These are phyloP conservation scores for Argyresthia goedartella DNA, from an alignment of 2,888 invertebrate species.

Conservation along the genomic window DNA sequence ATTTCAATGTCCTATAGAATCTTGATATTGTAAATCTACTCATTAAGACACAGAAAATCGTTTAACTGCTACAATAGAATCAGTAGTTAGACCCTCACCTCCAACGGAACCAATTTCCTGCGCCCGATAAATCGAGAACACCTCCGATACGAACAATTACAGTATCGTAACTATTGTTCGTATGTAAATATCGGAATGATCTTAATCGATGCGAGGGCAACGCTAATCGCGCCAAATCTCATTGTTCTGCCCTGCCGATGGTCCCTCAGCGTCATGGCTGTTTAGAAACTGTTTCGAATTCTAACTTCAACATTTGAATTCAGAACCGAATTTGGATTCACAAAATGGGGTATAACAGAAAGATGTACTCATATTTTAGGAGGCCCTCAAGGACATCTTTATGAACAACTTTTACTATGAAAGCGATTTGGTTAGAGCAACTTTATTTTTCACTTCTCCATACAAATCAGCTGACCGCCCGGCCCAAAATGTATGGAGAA, in stretches of 20 bases:
- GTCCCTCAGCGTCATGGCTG: slow-evolving; percentile 1
- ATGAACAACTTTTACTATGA: too few relatives aligned
- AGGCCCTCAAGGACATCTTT: too few relatives aligned
- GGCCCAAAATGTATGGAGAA: too few relatives aligned
- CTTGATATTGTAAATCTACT: neutral
- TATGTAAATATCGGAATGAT: slow-evolving; percentile 18
- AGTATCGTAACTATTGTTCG: slow-evolving; percentile 19
- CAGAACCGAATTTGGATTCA: too few relatives aligned
- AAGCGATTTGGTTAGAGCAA: too few relatives aligned
- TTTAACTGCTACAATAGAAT: slow-evolving; percentile 7
- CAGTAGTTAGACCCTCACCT: slow-evolving; percentile 4
- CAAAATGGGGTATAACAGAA: too few relatives aligned
- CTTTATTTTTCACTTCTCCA: too few relatives aligned
- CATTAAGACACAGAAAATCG: slow-evolving; percentile 6
- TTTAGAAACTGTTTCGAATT: neutral
- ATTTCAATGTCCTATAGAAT: neutral
- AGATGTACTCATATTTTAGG: too few relatives aligned
- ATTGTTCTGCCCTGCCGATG: slow-evolving; percentile 3
- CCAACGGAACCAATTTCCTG: slow-evolving; percentile 10
- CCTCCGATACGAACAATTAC: slow-evolving; percentile 10
- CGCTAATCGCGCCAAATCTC: slow-evolving; percentile 5
- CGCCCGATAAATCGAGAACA: slow-evolving; percentile 10
- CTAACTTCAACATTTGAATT: neutral
- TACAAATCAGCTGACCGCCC: too few relatives aligned
- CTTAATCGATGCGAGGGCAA: slow-evolving; percentile 7